Percentiles rank a stretch among this genome's conserved stretches.
phyloP scores from a whole-genome alignment of 64 coral and sea anemone species.

The Pocillopora verrucosa region DNA sequence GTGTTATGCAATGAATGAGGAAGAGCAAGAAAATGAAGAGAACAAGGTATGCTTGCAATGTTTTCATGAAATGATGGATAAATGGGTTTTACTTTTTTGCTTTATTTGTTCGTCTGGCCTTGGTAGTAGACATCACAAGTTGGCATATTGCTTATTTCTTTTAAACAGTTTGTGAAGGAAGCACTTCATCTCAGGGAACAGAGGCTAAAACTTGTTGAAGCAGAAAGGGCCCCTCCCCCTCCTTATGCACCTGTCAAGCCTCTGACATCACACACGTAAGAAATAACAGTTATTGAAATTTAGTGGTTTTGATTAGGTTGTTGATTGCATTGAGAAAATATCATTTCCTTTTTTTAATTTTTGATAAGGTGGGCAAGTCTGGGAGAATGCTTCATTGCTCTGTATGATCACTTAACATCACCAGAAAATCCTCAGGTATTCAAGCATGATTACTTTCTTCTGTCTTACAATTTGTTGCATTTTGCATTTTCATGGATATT shows the following conservation, averaged over 20 bases:
- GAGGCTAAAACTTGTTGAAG: conserved; percentile 67
- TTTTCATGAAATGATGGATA: no score
- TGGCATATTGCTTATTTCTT: neutral
- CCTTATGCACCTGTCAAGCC: conserved; percentile 81
- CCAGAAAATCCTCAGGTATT: conserved; percentile 73
- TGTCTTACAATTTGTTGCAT: no score
- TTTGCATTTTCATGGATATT: no score
- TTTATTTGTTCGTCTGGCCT: no score
- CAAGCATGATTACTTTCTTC: neutral
- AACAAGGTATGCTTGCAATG: neutral
- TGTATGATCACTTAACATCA: conserved; percentile 92
- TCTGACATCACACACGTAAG: conserved; percentile 80
- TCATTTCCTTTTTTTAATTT: neutral
- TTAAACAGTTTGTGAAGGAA: conserved; percentile 78
- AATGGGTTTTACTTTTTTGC: no score
- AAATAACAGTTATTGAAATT: neutral
- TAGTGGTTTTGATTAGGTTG: neutral
- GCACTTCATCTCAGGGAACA: conserved; percentile 75
- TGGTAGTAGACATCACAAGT: no score
- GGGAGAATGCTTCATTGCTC: conserved; percentile 89
- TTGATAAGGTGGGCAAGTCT: conserved; percentile 82
- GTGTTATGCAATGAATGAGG: neutral
- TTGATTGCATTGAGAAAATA: no score
- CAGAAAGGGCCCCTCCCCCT: conserved; percentile 61
- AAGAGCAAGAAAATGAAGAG: neutral